These are phyloP conservation scores for Stramonita haemastoma DNA, from an alignment of 2,888 invertebrate species.

Conservation along the genomic window DNA sequence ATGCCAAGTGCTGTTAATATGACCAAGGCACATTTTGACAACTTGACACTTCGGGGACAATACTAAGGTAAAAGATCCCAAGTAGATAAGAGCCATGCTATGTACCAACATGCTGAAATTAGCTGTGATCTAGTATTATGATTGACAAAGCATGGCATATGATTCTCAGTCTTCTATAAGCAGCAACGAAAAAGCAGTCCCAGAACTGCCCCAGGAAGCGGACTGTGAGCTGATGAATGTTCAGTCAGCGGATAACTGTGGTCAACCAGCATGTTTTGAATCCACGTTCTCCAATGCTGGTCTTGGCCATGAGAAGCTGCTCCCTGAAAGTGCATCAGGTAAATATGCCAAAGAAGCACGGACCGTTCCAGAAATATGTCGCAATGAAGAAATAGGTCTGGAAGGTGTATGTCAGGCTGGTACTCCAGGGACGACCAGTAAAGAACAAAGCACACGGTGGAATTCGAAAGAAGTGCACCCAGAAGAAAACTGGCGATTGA, in stretches of 20 bases:
- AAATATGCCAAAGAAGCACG: not conserved
- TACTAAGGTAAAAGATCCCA: no score
- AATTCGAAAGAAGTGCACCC: no score
- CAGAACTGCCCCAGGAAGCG: not conserved
- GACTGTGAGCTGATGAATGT: conserved; percentile 2
- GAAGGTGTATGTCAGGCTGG: not conserved
- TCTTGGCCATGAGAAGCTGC: not conserved
- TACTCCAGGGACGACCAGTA: not conserved
- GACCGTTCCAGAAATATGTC: not conserved
- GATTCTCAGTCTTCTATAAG: not conserved
- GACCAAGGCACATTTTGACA: not conserved
- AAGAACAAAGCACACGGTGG: no score
- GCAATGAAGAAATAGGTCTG: not conserved
- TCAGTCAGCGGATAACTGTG: not conserved
- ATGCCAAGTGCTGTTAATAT: not conserved
- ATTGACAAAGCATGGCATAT: conserved; percentile 9
- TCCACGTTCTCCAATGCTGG: not conserved
- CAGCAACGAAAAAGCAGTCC: not conserved
- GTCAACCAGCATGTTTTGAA: not conserved
- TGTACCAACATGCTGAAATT: no score
- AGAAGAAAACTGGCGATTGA: conserved; percentile 4
- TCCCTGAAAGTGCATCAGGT: not conserved
- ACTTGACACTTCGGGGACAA: no score
- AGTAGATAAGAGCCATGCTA: no score
- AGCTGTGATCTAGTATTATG: not conserved